Percentiles rank a stretch among this genome's conserved stretches.
These are phyloP conservation scores for Endotricha flammealis DNA, from an alignment of 2,888 invertebrate species.

Conservation along the genomic window DNA sequence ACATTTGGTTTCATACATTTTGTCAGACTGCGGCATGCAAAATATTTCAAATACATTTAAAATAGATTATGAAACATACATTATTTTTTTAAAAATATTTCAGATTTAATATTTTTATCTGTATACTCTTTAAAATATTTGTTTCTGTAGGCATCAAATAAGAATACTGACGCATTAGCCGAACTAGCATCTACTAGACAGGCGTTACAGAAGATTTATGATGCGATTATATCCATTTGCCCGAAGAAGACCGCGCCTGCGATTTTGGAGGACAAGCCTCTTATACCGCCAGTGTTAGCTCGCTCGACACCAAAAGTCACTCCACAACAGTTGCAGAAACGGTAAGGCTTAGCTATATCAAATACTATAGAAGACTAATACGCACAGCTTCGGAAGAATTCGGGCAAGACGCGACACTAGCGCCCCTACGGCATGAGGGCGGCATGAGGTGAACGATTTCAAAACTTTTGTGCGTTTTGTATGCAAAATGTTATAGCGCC, in stretches of 20 bases:
- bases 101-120: background rate
- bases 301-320: constrained; percentile 66
- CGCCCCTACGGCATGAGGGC: too few relatives aligned
- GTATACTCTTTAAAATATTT: background rate
- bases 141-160: constrained; percentile 49
- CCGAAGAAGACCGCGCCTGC: constrained; percentile 78
- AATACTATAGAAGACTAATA: too few relatives aligned
- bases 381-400: too few relatives aligned
- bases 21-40: too few relatives aligned
- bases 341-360: constrained; percentile 37
- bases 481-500: too few relatives aligned
- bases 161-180: constrained; percentile 80
- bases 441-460: too few relatives aligned
- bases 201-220: constrained; percentile 80
- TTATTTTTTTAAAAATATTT: too few relatives aligned
- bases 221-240: constrained; percentile 77
- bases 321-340: constrained; percentile 64
- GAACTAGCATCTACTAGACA: constrained; percentile 79
- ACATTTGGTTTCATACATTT: too few relatives aligned
- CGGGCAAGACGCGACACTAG: too few relatives aligned
- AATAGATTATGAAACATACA: too few relatives aligned
- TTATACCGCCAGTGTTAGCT: constrained; percentile 48
- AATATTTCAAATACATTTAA: too few relatives aligned
- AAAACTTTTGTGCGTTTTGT: too few relatives aligned
- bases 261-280: constrained; percentile 69